Conservation (phyloP, 2,113 vertebrate genomes). For the Chloropsis cyanopogon region DNA sequence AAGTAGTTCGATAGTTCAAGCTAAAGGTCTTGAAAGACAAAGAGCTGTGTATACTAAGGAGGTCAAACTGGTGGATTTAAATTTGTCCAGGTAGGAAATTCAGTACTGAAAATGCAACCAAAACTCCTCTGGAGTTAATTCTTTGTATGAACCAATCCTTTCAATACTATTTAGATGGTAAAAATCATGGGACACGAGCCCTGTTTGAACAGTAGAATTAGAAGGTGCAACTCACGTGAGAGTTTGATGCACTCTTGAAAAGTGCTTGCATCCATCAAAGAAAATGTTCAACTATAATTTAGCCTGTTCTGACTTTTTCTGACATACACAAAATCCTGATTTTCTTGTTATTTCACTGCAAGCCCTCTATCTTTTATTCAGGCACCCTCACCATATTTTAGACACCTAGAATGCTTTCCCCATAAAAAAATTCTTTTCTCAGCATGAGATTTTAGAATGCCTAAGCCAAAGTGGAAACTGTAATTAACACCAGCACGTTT, state of each 20-base stretch:
- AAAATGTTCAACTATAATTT: neutral
- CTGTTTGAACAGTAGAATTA: neutral
- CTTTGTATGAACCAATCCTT: neutral
- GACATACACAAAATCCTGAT: neutral
- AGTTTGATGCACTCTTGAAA: neutral
- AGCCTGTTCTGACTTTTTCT: neutral
- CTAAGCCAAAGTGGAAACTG: neutral
- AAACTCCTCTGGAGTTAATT: neutral
- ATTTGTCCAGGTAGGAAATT: neutral
- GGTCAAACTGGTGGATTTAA: neutral
- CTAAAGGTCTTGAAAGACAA: neutral
- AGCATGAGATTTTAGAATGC: neutral
- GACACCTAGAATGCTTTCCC: neutral
- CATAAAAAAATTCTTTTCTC: neutral
- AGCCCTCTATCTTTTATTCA: neutral
- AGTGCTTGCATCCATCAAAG: neutral
- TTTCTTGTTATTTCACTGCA: neutral
- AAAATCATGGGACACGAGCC: neutral
- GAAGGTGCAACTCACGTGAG: accelerated
- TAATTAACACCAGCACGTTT: neutral
- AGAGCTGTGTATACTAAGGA: neutral
- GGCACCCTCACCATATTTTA: neutral
- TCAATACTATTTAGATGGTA: neutral
- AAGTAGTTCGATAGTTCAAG: neutral
- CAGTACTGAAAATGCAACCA: neutral